Evolutionary conservation across 2,113 vertebrate species (phyloP), one percentile per base, ranked within the genome.

Genomic region (Nematolebias whitei): DNA sequence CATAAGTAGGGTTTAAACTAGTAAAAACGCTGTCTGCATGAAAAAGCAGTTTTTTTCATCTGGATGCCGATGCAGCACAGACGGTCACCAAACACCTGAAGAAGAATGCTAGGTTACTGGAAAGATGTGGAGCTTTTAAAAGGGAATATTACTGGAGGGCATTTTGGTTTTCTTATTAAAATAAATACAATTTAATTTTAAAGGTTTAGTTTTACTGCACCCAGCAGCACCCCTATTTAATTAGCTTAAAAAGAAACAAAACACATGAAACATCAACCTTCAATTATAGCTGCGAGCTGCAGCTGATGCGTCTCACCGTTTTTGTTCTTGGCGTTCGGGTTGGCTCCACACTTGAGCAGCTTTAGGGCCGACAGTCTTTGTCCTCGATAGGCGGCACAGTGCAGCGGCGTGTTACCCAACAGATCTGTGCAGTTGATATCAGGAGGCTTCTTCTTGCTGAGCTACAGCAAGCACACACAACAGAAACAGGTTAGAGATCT

Each of bases 361-460:
- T 95, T 96, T 74, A 95, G 52, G 60, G 94, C 96, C 73, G 95
- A 96, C 5, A 93, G 95, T 71, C 92, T 96, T 75, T 97, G 96
- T n/a, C 94, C 96, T n/a, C 96, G 95, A 87, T 98, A 98, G 0
- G 95, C 95, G 11, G 96, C 95, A 55, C 95, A 98, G 65, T 99
- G 97, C 82, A 98, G 79, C 0, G 97, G 96, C 0, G 97, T 98
- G 85, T 98, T 99, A 38, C 96, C 97, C 90, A 98, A 85, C 80
- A 95, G 94, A 85, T 99, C 98, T 2, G 82, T 91, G 77, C 96
- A 99, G 86, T 94, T 93, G 58, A 98, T 93, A 73, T 96, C 88
- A 20, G 96, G 95, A 53, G 95, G 93, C 68, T 93, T 98, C 58
- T 95, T 93, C 72, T 88, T 94, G 90, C 93, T 95, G 72, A 99